Base-by-base conservation (phyloP, 2,797 vertebrate species). In the Xenops minutus region DNA sequence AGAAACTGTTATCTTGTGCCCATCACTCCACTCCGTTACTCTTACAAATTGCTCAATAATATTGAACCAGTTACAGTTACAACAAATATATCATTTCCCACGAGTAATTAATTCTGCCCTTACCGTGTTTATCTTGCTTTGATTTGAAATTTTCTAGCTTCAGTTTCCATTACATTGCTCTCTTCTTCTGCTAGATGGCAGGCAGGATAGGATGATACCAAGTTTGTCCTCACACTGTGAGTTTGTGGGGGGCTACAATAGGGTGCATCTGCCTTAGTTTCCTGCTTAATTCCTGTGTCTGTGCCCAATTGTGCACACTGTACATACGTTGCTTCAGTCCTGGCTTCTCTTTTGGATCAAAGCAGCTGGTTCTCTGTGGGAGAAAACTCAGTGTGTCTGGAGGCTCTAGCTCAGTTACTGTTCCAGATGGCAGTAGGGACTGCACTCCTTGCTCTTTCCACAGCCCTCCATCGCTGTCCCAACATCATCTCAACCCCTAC, bases 71-170 rank as follows among this genome's bases (percentile, higher is more conserved):
- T 92, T 79, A 74, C 51, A 75, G 62, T 62, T 90, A 63, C 52
- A 72, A 58, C 3, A 5, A 84, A 77, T 71, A 44, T 34, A 62
- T 78, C 3, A 61, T 92, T 93, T 73, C 46, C 62, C 56, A 63
- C 22, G 83, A 78, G 80, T 88, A 92, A 93, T 90, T 86, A 88
- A 58, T 88, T 73, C 37, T 82, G 49, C 46, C 0, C 4, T 71
- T 88, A 61, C 49, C 4, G 8, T 79, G 43, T 84, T 75, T 94
- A 27, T 82, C 55, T 94, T 8, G 1, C 83, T 84, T 88, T 81
- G 39, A 12, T 87, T 69, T 88, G 59, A 93, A 27, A 85, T 95
- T 81, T 95, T 90, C 55, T 77, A 82, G 24, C 54, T 92, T 75
- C 79, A 51, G 7, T 84, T 92, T 80, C 58, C 46, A 51, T 91